These are phyloP conservation scores for Leptinotarsa juncta DNA, from an alignment of 2,888 invertebrate species.

Conservation along the genomic window DNA sequence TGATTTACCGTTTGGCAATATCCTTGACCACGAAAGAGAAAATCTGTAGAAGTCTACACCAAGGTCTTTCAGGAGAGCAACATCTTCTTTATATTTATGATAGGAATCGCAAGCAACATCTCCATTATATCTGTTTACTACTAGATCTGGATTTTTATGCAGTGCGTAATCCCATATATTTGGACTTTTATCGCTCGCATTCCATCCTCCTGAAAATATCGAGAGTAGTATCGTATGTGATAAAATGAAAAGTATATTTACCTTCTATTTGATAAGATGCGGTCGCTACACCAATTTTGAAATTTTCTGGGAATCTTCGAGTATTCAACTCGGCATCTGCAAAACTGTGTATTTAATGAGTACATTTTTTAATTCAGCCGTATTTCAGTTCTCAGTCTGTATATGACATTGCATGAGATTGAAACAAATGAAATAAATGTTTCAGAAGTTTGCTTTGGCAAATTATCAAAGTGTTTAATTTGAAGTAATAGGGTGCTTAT, in stretches of 20 bases:
- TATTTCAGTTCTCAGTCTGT: too few relatives aligned
- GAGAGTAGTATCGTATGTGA: neutral
- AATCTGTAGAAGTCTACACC: constrained; percentile 77
- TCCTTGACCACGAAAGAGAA: constrained; percentile 81
- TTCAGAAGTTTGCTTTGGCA: too few relatives aligned
- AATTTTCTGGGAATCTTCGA: constrained; percentile 47
- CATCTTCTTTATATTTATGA: constrained; percentile 74
- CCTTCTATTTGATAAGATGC: constrained; percentile 69
- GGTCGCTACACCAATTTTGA: constrained; percentile 61
- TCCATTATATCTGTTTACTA: constrained; percentile 71
- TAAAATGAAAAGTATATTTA: neutral
- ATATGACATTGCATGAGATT: too few relatives aligned
- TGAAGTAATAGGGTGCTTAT: too few relatives aligned
- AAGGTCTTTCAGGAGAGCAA: constrained; percentile 72
- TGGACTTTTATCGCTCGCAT: constrained; percentile 54
- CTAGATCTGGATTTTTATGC: constrained; percentile 67
- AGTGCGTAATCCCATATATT: constrained; percentile 47
- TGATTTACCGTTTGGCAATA: constrained; percentile 75
- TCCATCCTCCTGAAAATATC: constrained; percentile 59
- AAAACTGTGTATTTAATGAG: constrained; percentile 8
- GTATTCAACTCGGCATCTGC: constrained; percentile 21
- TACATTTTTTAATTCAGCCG: neutral
- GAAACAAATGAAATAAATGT: too few relatives aligned
- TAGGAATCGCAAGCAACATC: constrained; percentile 79
- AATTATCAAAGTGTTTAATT: too few relatives aligned